Percentiles rank a stretch among this genome's conserved stretches.
Evolutionary conservation across 53 echinoderm and acorn worm species (phyloP).

Genomic region (Apostichopus leukothele): DNA sequence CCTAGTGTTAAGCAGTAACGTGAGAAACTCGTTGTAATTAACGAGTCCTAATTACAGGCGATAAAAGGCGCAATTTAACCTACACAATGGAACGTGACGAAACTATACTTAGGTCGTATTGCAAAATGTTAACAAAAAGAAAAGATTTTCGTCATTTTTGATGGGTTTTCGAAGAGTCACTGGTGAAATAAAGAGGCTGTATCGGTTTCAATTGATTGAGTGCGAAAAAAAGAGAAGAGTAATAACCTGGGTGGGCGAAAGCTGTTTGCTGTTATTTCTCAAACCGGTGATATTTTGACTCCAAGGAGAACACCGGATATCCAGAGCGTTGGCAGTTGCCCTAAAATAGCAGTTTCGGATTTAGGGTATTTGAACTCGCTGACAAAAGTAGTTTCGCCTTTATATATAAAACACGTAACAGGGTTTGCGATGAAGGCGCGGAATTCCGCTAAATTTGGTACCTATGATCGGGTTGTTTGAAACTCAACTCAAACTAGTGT

Average conservation of each 20-base stretch:
- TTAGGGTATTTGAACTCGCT: conserved; percentile 3
- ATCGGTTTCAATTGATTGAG: conserved; percentile 26
- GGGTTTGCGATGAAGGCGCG: no score
- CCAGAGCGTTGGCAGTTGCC: background rate
- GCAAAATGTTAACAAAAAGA: conserved; percentile 8
- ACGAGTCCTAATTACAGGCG: conserved; percentile 36
- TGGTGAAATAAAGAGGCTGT: background rate
- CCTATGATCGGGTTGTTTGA: no score
- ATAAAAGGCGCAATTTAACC: conserved; percentile 38
- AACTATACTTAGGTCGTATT: background rate
- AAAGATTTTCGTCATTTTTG: conserved; percentile 7
- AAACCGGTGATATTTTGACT: conserved; percentile 2
- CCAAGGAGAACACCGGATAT: conserved; percentile 18
- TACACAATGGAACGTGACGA: background rate
- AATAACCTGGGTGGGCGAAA: conserved; percentile 38
- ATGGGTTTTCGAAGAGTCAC: conserved; percentile 24
- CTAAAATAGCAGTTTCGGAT: conserved; percentile 2
- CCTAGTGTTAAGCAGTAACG: conserved; percentile 46
- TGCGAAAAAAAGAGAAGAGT: background rate
- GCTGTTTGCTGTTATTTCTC: conserved; percentile 20
- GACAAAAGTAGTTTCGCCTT: background rate
- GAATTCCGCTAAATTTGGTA: no score
- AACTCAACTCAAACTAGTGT: no score
- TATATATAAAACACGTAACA: no score
- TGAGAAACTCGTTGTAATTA: conserved; percentile 34